Base-by-base conservation (phyloP, 1,140 invertebrate species). In the Vanessa atalanta region DNA sequence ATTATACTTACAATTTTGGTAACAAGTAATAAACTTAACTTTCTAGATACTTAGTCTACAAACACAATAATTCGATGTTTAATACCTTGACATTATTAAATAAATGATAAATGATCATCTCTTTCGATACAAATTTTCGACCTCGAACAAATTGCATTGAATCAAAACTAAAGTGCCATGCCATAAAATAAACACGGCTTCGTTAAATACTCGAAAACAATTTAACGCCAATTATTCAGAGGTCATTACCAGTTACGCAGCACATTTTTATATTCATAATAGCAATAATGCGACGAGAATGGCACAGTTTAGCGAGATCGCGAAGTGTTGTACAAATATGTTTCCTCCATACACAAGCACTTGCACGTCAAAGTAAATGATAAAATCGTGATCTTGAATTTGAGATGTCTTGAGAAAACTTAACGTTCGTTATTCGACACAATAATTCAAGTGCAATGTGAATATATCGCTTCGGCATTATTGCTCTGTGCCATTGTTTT, bases 271-370 rank as follows among this genome's bases (percentile, higher is more conserved):
- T 75, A 55, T 69, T 69, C 47, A 72, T 69, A 61, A 67, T 60
- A 70, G 51, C 65, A 75, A 78, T 78, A 75, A 78, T 61, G 51
- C 47, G 20, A 57, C 65, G 73, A 66, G 73, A 66, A 71, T 75
- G 60, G 70, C 70, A 77, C 69, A 73, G 68, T 70, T 70, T 63
- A 65, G 65, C 67, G 63, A 57, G 65, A 76, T 79, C 65, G 66
- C 76, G 61, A 70, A 84, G 84, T 82, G 82, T 70, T 82, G 77
- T 66, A 82, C 79, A 88, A 86, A 88, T 83, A 83, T 86, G 83
- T 84, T 82, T 66, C 69, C 72, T 82, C 65, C 75, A 75, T 67
- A 77, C 37, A 71, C 73, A 82, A 84, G 83, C 81, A 85, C 80
- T 84, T 69, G 69, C 73, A 76, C 78, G 73, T 74, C 78, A 69